phyloP scores from a whole-genome alignment of 2,797 vertebrate genomes.

The Miichthys miiuy region DNA sequence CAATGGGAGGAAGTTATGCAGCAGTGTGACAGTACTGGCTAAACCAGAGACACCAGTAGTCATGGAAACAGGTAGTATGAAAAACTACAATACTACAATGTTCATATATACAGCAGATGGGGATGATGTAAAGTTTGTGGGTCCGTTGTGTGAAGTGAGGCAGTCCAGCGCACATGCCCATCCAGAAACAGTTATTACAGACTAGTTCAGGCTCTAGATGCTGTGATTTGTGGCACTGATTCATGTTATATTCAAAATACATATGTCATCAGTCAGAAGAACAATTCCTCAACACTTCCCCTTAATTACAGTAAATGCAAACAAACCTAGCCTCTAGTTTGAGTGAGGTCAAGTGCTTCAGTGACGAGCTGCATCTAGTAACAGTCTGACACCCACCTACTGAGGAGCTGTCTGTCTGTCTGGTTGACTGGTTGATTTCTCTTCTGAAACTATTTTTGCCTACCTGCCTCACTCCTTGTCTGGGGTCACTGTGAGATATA shows the following conservation, averaged over 20 bases:
- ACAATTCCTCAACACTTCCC: too few relatives aligned
- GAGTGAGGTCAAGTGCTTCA: background rate
- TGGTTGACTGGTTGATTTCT: background rate
- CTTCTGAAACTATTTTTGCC: background rate
- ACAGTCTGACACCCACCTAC: background rate
- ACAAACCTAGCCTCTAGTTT: background rate
- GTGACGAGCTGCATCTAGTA: background rate
- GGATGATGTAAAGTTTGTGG: too few relatives aligned
- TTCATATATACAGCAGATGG: background rate
- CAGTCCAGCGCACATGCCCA: background rate
- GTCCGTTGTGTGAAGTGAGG: background rate
- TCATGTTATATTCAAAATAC: background rate
- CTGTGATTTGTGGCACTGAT: background rate
- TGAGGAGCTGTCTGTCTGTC: conserved; percentile 3
- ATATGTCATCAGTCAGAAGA: background rate
- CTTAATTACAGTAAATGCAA: background rate
- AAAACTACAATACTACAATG: background rate
- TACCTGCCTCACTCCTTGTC: too few relatives aligned
- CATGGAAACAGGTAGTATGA: conserved; percentile 1
- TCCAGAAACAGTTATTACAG: too few relatives aligned
- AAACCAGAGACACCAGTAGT: background rate
- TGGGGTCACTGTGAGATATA: too few relatives aligned
- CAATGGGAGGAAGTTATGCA: background rate
- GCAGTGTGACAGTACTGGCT: background rate
- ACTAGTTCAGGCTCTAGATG: background rate